Percentiles rank a stretch among this genome's conserved stretches.
Evolutionary conservation across 2,888 invertebrate species (phyloP).

Genomic region (Nemotelus nigrinus): DNA sequence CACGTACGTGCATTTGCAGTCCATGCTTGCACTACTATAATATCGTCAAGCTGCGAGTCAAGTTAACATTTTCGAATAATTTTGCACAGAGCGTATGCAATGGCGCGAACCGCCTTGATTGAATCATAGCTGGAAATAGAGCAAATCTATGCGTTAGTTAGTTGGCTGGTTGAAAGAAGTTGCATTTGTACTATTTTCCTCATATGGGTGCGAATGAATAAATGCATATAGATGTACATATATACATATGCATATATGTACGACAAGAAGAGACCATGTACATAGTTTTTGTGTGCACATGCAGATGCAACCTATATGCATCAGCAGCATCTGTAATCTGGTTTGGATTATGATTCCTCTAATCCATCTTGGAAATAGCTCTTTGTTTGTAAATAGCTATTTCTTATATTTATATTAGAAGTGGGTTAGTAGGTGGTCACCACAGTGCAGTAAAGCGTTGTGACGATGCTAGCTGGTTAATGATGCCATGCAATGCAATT

Average conservation of each 20-base stretch:
- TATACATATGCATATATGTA: not conserved
- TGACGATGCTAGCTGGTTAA: no score
- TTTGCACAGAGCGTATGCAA: constrained; percentile 4
- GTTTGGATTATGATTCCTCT: constrained; percentile 8
- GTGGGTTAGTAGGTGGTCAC: constrained; percentile 27
- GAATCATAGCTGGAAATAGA: constrained; percentile 32
- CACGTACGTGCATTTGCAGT: not conserved
- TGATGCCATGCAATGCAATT: no score
- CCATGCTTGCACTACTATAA: no score
- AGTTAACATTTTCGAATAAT: not conserved
- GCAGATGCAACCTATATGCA: constrained; percentile 20
- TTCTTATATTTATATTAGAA: constrained; percentile 12
- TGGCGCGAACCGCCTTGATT: constrained; percentile 16
- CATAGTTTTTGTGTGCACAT: no score
- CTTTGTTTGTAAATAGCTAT: constrained; percentile 29
- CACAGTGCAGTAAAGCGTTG: no score
- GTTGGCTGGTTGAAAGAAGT: not conserved
- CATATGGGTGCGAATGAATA: not conserved
- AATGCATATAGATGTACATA: not conserved
- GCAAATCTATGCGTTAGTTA: not conserved
- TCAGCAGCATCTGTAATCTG: constrained; percentile 8
- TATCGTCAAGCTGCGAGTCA: not conserved
- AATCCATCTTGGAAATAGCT: constrained; percentile 22
- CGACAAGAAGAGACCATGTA: no score
- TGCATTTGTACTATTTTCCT: not conserved